Evolutionary conservation across 2,888 invertebrate species (phyloP).

Genomic region (Leucozona laternaria): DNA sequence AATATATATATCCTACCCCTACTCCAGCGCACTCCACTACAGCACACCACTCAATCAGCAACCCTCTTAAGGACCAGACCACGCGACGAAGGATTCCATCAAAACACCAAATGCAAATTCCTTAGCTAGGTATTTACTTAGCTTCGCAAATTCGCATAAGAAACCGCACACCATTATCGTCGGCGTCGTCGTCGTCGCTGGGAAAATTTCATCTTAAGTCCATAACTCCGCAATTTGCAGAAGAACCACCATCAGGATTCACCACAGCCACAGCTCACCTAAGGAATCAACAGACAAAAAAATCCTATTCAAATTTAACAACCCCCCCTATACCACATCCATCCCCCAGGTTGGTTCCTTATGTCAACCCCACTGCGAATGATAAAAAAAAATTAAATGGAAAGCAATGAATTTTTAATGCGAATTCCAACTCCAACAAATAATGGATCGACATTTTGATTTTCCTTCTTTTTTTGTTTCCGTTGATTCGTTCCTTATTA

Average conservation of each 20-base stretch:
- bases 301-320: constrained; percentile 55
- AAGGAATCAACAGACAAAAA: constrained; percentile 40
- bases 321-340: neutral
- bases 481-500: constrained; percentile 61
- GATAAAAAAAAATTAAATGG: constrained; percentile 45
- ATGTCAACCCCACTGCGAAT: constrained; percentile 28
- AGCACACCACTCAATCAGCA: constrained; percentile 44
- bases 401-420: constrained; percentile 75
- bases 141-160: constrained; percentile 72
- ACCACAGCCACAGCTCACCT: constrained; percentile 53
- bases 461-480: constrained; percentile 35
- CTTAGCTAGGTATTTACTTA: constrained; percentile 71
- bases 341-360: neutral
- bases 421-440: constrained; percentile 72
- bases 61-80: constrained; percentile 60
- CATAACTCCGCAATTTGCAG: constrained; percentile 39
- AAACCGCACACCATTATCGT: constrained; percentile 46
- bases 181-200: neutral
- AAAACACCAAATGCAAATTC: constrained; percentile 74
- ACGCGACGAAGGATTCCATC: constrained; percentile 61
- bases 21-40: constrained; percentile 1
- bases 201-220: constrained; percentile 48
- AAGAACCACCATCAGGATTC: constrained; percentile 7
- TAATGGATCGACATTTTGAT: constrained; percentile 75
- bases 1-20: neutral